These are phyloP conservation scores for Kryptolebias marmoratus DNA, from an alignment of 2,113 vertebrate species.

Conservation along the genomic window DNA sequence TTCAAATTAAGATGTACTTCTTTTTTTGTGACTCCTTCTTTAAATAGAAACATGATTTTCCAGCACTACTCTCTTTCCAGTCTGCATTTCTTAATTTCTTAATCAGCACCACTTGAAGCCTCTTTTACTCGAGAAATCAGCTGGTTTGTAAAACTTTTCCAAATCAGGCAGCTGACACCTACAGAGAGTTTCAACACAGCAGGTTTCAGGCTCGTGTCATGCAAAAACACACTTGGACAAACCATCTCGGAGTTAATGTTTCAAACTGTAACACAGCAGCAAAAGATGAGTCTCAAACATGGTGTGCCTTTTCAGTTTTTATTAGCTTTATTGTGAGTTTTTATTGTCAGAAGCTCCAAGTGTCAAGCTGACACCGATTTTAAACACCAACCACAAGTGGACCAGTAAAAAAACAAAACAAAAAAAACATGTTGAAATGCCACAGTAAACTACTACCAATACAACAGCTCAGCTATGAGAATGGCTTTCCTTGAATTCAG, in stretches of 20 bases:
- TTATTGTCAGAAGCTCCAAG: neutral
- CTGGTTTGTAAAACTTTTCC: slow-evolving; percentile 13
- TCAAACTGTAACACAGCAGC: neutral
- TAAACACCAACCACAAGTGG: no score
- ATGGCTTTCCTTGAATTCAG: slow-evolving; percentile 11
- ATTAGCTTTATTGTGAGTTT: neutral
- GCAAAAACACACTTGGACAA: slow-evolving; percentile 1
- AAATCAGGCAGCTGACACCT: slow-evolving; percentile 17
- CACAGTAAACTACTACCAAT: no score
- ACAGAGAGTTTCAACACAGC: slow-evolving; percentile 8
- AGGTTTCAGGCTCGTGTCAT: neutral
- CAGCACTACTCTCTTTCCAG: neutral
- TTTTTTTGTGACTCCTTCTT: neutral
- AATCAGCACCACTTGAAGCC: slow-evolving; percentile 25
- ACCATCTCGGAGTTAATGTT: neutral
- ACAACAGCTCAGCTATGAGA: no score
- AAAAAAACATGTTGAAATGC: no score
- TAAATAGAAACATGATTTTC: slow-evolving; percentile 1
- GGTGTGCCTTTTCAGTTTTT: neutral
- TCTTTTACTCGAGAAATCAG: slow-evolving; percentile 6
- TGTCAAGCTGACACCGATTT: no score
- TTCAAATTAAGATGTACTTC: no score
- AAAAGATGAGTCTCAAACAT: neutral
- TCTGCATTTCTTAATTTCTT: neutral
- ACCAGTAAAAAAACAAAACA: no score